These are phyloP conservation scores for Gonocerus acuteangulatus DNA, from an alignment of 2,888 invertebrate genomes.

Conservation along the genomic window DNA sequence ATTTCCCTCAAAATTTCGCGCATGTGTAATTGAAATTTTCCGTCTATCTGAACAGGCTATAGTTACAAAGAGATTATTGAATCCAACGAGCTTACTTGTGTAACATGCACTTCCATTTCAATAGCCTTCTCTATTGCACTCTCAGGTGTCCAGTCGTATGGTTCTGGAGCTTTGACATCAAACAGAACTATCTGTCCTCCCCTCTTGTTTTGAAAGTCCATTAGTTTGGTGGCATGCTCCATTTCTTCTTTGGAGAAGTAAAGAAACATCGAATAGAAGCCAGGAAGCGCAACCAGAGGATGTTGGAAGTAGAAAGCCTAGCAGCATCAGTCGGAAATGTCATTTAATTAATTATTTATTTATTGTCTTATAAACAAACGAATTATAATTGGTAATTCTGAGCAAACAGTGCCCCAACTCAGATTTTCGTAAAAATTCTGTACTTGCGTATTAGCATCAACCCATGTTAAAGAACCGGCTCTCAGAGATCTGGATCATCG, in stretches of 20 bases:
- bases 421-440: no score
- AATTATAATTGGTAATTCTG: no score
- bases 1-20: no score
- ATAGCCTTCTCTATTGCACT: constrained; percentile 25
- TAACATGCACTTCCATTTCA: constrained; percentile 28
- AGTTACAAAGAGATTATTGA: no score
- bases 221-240: constrained; percentile 27
- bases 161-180: constrained; percentile 2
- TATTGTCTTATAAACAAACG: no score
- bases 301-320: constrained; percentile 30
- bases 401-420: no score
- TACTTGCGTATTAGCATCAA: no score
- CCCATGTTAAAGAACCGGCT: no score
- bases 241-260: constrained; percentile 30
- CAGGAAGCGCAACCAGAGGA: constrained; percentile 24
- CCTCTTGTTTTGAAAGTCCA: constrained; percentile 29
- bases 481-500: no score
- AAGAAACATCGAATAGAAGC: constrained; percentile 28
- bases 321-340: background rate
- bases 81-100: constrained; percentile 28
- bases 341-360: background rate
- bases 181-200: constrained; percentile 26
- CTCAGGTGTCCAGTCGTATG: constrained; percentile 24
- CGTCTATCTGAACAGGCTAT: no score
- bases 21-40: no score